Base-by-base conservation (phyloP, 1,140 invertebrate genomes). In the Drosophila dunni region DNA sequence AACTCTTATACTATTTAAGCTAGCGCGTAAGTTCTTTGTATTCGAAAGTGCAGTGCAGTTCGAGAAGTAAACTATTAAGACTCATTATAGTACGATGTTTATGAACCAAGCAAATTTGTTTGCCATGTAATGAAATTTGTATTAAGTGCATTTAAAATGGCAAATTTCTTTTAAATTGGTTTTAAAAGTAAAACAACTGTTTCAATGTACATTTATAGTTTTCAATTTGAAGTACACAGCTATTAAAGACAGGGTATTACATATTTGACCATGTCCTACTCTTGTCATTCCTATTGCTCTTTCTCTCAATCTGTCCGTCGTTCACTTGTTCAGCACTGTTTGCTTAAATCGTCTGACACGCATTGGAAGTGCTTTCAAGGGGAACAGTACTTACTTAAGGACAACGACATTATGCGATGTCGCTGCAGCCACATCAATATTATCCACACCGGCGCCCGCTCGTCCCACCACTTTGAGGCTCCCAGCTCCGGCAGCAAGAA, bases 381-480 rank as follows among this genome's bases (percentile, higher is more conserved):
- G 36, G 7, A 65, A 48, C 29, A 42, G 57, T 51, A 93, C 95
- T 95, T 95, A 99, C 98, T 99, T 99, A 86, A 99, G 96, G 24
- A 99, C 98, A 68, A 98, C 94, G 70, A 99, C 94, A 76, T 98
- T 97, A 70, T 95, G 94, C 60, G 94, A 93, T 0, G 97, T 98
- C 6, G 98, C 98, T 44, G 97, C 96, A 40, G 94, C 92, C 45
- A 97, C 95, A 93, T 99, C 98, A 79, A 99, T 99, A 93, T 99
- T 99, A 93, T 99, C 98, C 0, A 99, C 97, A 11, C 98, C 99
- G 24, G 98, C 98, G 9, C 99, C 98, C 34, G 98, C 99, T 61
- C 99, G 94, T 3, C 98, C 98, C 48, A 99, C 95, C 34, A 97
- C 95, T 91, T 97, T 97, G 11, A 99, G 93, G 17, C 95, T 95